These are phyloP conservation scores for Nematolebias whitei DNA, from an alignment of 2,113 vertebrate genomes.

Conservation along the genomic window DNA sequence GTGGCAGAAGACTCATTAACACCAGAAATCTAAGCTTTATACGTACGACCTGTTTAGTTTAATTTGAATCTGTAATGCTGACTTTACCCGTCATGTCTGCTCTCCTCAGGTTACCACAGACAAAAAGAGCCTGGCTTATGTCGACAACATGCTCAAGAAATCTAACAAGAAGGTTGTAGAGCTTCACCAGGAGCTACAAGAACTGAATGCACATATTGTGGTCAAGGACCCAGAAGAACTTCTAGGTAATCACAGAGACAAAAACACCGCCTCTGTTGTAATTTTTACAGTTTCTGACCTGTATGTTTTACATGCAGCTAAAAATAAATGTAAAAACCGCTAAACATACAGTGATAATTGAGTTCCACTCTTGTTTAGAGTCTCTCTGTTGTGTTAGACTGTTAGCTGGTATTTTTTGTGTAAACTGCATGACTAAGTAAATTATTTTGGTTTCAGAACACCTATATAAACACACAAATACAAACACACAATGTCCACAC, in stretches of 20 bases:
- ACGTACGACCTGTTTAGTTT: not conserved
- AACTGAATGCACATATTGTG: conserved; percentile 96
- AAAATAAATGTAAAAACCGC: no score
- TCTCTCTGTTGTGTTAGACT: not conserved
- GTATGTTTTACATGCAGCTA: not conserved
- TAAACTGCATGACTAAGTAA: conserved; percentile 10
- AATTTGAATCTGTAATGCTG: not conserved
- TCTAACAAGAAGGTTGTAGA: conserved; percentile 98
- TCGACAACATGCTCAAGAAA: conserved; percentile 99
- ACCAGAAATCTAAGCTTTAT: no score
- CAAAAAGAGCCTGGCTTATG: conserved; percentile 98
- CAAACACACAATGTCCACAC: conserved; percentile 14
- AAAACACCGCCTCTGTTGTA: not conserved
- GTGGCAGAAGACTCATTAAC: no score
- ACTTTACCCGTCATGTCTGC: not conserved
- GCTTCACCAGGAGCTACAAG: conserved; percentile 95
- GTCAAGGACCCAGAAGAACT: conserved; percentile 95
- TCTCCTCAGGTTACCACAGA: conserved; percentile 91
- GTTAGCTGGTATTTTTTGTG: not conserved
- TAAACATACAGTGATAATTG: no score
- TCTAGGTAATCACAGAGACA: conserved; percentile 85
- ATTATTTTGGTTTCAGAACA: conserved; percentile 24
- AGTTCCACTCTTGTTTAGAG: not conserved
- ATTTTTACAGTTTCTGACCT: not conserved
- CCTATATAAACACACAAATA: conserved; percentile 30